Base-by-base conservation (phyloP, 2,113 vertebrate genomes). In the Sylvilagus bachmani region DNA sequence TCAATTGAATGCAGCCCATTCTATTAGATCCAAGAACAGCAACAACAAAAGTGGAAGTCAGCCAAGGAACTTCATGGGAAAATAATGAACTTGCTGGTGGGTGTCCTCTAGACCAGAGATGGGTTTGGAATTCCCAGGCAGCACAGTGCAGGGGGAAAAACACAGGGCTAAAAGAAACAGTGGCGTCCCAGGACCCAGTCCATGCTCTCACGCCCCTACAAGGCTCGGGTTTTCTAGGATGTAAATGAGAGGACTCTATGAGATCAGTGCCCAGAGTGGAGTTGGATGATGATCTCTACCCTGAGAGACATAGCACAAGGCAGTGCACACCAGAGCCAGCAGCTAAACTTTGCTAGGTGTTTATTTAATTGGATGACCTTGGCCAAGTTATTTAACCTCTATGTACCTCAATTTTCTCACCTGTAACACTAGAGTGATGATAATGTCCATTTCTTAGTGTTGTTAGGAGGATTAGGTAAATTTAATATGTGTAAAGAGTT, bases 31-130 rank as follows among this genome's bases (percentile, higher is more conserved):
- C 64, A 89, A 80, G 62, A 86, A 81, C 1, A 27, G 84, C 89
- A 87, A 85, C 71, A 90, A 89, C 91, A 67, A 83, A 96, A 70
- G 79, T 49, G 21, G 55, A 90, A 77, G 69, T 79, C 25, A 89
- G 94, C 75, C 51, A 86, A 70, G 49, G 66, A 53, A 89, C 84
- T 94, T 94, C 84, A 71, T 89, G 66, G 36, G 77, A 90, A 31
- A 84, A 81, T 49, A 74, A 95, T 7, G 55, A 94, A 83, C 75
- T 91, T 93, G 83, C 75, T 86, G 6, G 62, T 61, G 81, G 75
- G 84, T 58, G 3, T 75, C 87, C 91, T 91, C 90, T 25, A 69
- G 81, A 78, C 14, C 84, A 92, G 67, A 70, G 51, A 78, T 11
- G 3, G 71, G 86, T 79, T 79, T 27, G 0, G 66, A 95, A 44